Base-by-base conservation (phyloP, 2,888 invertebrate species). In the Drosophila dives region DNA sequence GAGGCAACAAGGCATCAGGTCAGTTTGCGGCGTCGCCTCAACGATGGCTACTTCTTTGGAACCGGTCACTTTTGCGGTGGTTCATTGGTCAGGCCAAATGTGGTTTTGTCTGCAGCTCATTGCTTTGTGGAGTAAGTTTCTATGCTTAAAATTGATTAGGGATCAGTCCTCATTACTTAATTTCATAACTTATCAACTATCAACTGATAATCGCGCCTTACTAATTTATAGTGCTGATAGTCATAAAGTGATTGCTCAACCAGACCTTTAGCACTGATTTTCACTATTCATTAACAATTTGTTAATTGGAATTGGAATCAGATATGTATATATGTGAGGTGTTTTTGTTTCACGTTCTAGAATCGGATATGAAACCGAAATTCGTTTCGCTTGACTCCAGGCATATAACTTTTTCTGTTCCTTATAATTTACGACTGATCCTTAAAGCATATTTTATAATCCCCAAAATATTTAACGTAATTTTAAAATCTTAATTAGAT, bases 1-100 rank as follows among this genome's bases (percentile, higher is more conserved):
- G 81, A 82, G n/a, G 80, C 81, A 6, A 92, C 90, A 17, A 80
- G 86, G 40, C 91, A 93, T 75, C 92, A 92, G 69, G 86, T 90
- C 3, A 90, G 92, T 11, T 64, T 92, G 2, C 83, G 87, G 11
- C 78, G 77, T 26, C 86, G 91, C 20, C 59, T 77, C 10, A 89
- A 84, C 62, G 87, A 89, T 59, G 86, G 82, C 32, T 84, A 78
- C 50, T 91, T 80, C 69, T 92, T 86, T 65, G 92, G 93, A 12
- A 83, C 86, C 3, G 93, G 93, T 0, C 92, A 92, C 73, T 71
- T 92, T 17, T 92, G 92, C 50, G 92, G 92, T 3, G 92, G 91
- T 5, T 71, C 91, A 0, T 67, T 92, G 53, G 91, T 92, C 53
- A 67, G 75, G 3, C 64, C 80, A 10, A 89, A 85, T 67, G 85